These are phyloP conservation scores for Chelon labrosus DNA, from an alignment of 2,797 vertebrate species.

Conservation along the genomic window DNA sequence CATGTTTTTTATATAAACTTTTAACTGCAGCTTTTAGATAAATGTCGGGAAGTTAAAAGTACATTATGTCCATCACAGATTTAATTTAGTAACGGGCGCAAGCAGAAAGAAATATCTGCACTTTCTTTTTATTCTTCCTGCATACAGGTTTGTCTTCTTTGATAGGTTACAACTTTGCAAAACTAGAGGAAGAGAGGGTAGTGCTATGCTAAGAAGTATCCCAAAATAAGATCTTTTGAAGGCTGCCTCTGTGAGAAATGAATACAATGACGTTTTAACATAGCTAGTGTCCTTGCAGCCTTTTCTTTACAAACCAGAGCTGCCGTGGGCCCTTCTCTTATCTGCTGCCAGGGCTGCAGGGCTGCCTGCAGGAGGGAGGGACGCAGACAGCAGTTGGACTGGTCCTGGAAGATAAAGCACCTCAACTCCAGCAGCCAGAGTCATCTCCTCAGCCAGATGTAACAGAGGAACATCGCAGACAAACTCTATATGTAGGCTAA, in stretches of 20 bases:
- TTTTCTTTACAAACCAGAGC: slow-evolving; percentile 59
- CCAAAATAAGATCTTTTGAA: slow-evolving; percentile 34
- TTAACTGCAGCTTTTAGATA: background rate
- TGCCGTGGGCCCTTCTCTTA: slow-evolving; percentile 75
- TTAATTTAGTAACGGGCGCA: background rate
- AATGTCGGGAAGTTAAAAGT: background rate
- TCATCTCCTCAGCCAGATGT: slow-evolving; percentile 63
- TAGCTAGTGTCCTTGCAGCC: slow-evolving; percentile 43
- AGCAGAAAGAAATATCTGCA: background rate
- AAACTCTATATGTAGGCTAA: slow-evolving; percentile 61
- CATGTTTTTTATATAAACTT: too few species aligned
- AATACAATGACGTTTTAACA: slow-evolving; percentile 40
- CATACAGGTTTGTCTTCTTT: background rate
- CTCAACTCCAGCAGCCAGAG: slow-evolving; percentile 54
- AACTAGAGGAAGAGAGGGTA: background rate
- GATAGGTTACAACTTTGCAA: background rate
- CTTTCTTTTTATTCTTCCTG: background rate
- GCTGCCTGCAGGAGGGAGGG: slow-evolving; percentile 73
- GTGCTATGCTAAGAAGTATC: slow-evolving; percentile 18
- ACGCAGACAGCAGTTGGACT: slow-evolving; percentile 80
- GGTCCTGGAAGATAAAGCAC: slow-evolving; percentile 83
- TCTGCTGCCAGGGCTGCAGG: slow-evolving; percentile 77
- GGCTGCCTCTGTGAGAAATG: slow-evolving; percentile 30
- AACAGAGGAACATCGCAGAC: slow-evolving; percentile 44
- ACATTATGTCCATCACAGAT: background rate